Evolutionary conservation across 2,113 vertebrate genomes (phyloP).

Genomic region (Cinclus cinclus): DNA sequence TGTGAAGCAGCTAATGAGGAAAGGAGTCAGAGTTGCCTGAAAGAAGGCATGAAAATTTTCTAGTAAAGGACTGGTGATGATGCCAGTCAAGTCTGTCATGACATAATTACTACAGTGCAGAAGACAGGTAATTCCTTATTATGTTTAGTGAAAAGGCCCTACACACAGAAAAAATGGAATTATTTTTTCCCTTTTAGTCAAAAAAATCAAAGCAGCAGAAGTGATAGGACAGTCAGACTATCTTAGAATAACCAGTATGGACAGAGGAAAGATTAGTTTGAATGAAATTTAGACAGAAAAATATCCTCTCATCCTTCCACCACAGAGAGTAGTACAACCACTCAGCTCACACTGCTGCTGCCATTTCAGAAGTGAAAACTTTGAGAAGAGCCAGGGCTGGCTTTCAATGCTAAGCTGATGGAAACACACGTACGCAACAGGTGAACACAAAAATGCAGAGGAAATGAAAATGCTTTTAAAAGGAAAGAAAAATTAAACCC

Average conservation of each 20-base stretch:
- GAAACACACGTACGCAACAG: background rate
- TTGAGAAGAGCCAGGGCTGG: background rate
- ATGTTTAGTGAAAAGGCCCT: background rate
- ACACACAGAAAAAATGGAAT: background rate
- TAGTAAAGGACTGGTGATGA: no score
- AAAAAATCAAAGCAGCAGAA: background rate
- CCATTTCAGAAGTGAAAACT: background rate
- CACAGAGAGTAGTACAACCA: background rate
- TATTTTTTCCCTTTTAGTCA: background rate
- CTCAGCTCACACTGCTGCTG: background rate
- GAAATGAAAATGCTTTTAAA: background rate
- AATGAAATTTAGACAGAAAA: background rate
- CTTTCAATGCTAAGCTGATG: constrained; percentile 6
- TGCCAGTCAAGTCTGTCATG: no score
- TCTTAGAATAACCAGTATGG: background rate
- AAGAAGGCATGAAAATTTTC: no score
- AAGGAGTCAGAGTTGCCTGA: no score
- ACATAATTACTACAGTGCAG: no score
- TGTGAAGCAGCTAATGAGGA: no score
- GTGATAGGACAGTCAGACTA: background rate
- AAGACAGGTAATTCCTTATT: background rate
- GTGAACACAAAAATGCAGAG: constrained; percentile 5
- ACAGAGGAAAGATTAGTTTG: background rate
- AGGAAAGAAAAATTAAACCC: background rate
- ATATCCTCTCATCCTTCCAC: background rate